Evolutionary conservation across 2,113 vertebrate species (phyloP).

Genomic region (Sarotherodon lohbergeri): DNA sequence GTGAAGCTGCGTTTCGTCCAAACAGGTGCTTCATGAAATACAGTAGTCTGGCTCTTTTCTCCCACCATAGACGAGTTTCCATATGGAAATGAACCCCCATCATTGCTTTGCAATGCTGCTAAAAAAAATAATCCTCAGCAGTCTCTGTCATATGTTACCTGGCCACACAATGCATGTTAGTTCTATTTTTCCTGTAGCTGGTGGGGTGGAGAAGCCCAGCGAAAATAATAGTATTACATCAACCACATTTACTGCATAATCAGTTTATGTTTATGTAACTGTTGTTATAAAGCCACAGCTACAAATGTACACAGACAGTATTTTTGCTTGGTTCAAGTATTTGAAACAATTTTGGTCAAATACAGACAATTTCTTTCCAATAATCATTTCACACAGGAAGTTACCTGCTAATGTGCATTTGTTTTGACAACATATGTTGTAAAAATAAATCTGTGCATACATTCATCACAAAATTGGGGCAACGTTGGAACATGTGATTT

Average conservation of each 20-base stretch:
- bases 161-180: not conserved
- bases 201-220: not conserved
- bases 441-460: not conserved
- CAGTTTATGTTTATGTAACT: not conserved
- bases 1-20: not conserved
- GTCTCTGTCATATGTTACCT: not conserved
- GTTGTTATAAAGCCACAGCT: not conserved
- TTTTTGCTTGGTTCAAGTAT: not conserved
- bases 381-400: not conserved
- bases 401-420: not conserved
- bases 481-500: not conserved
- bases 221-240: not conserved
- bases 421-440: not conserved
- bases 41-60: not conserved
- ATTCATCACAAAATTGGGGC: not conserved
- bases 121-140: not conserved
- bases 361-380: not conserved
- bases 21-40: not conserved
- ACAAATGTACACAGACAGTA: not conserved
- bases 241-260: not conserved
- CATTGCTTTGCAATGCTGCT: not conserved
- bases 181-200: not conserved
- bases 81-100: not conserved
- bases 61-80: not conserved
- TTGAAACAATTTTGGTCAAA: not conserved